Percentiles rank a stretch among this genome's conserved stretches.
phyloP scores from a whole-genome alignment of 1,140 invertebrate genomes.

The Plectrocnemia conspersa region DNA sequence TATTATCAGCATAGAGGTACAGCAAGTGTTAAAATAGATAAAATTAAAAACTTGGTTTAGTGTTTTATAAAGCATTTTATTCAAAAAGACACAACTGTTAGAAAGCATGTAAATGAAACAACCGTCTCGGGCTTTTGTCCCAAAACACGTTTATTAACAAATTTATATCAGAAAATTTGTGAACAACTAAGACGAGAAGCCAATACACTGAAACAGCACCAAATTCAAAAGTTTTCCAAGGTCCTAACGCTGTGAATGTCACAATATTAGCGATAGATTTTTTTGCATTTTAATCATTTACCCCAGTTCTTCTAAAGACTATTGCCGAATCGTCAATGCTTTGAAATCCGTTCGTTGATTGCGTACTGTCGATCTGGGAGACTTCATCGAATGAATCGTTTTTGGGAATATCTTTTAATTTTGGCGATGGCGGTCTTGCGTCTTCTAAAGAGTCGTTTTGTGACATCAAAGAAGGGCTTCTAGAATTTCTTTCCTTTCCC shows the following conservation, averaged over 20 bases:
- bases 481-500: too few species aligned
- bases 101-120: constrained; percentile 13
- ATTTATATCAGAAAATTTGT: neutral
- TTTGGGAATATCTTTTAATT: constrained; percentile 40
- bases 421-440: constrained; percentile 35
- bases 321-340: constrained; percentile 8
- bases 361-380: constrained; percentile 12
- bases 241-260: constrained; percentile 12
- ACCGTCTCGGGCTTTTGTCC: constrained; percentile 23
- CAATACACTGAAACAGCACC: constrained; percentile 9
- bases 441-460: too few species aligned
- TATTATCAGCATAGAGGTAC: too few species aligned
- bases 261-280: constrained; percentile 3
- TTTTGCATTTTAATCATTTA: constrained; percentile 13
- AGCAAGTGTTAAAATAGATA: too few species aligned
- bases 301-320: constrained; percentile 23
- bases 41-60: too few species aligned
- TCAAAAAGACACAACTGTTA: too few species aligned
- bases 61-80: too few species aligned
- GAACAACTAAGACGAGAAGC: constrained; percentile 7
- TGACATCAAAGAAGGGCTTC: too few species aligned
- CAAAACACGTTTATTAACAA: constrained; percentile 33
- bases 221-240: neutral
- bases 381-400: constrained; percentile 44
- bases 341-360: constrained; percentile 8